Evolutionary conservation across 2,797 vertebrate species (phyloP), one percentile per base, ranked within the genome.

Genomic region (Chaetophractus vellerosus): DNA sequence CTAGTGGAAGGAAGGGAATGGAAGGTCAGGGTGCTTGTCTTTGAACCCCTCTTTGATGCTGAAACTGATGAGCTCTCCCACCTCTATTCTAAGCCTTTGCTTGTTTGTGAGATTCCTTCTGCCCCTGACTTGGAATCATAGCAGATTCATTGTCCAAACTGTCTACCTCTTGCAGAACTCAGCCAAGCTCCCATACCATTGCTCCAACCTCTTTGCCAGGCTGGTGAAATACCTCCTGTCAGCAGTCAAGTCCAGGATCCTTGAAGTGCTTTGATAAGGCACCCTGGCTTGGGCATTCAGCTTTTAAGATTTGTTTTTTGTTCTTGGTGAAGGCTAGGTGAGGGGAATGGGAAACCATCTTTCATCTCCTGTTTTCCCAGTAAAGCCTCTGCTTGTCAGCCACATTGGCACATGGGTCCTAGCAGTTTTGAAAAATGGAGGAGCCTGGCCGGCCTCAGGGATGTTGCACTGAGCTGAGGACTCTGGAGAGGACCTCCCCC

Each of bases 251-350:
- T 68, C 28, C 52, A 92, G 90, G 61, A 83, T 76, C 75, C 66
- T 55, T 48, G 69, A 28, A 10, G 45, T 63, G 8, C 7, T 95
- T 75, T 92, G 66, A 63, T 38, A 61, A 90, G 72, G 31, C 52
- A 78, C 72, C 38, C 10, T 90, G 68, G 41, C 50, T 75, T 90
- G 69, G 48, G 55, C 52, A 61, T 66, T 90, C 9, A 83, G 52
- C 68, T 85, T 61, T 93, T 90, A 33, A 80, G 86, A 38, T 80
- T 76, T 88, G 31, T 84, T 79, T 26, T 91, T 59, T 94, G 33
- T 90, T 93, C 72, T 96, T 94, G 50, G 28, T 55, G 91, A 71
- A 87, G 50, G 4, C 24, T 75, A 52, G 16, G 4, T 76, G 31
- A 96, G 28, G 68, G 48, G 52, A 45, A 15, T 52, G 76, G 84